Base-by-base conservation (phyloP, 2,113 vertebrate species). In the Apeltes quadracus region DNA sequence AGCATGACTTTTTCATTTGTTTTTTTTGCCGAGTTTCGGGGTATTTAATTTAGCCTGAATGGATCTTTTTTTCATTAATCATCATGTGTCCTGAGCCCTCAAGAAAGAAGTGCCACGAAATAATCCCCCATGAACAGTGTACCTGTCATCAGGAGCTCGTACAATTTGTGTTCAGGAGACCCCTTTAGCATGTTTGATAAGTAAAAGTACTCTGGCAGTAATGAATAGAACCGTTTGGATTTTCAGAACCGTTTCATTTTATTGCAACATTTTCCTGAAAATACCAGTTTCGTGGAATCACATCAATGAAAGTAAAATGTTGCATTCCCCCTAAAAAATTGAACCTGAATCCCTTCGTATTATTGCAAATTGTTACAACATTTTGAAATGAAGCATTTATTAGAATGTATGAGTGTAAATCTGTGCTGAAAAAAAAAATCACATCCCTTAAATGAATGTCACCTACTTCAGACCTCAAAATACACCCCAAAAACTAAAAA, bases 241-340 rank as follows among this genome's bases (percentile, higher is more conserved):
- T 54, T 81, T 55, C 69, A 48, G n/a, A 81, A 83, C 57, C 73
- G 69, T 69, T 12, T 65, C 48, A 7, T 81, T 89, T 89, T 91
- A 91, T 90, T 90, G 75, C 65, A 77, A 61, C 46, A 44, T 56
- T 61, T 71, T 75, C 27, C 64, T 27, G 54, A 61, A 69, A 27
- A 55, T 32, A 39, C 12, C n/a, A 75, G 58, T 63, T 81, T 77
- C 23, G 67, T 0, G 41, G 51, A 83, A 78, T 63, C 34, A 70
- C 27, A 55, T 72, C 54, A 72, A 61, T 34, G n/a, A 66, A 81
- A 75, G 36, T 78, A 72, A 72, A 57, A 7, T 27, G 41, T 10
- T 14, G 27, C 9, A 20, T 32, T 39, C 9, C 38, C 12, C 15
- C 34, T 27, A 12, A 51, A 79, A 44, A 72, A 15, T 20, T 53